Percentiles rank a stretch among this genome's conserved stretches.
These are phyloP conservation scores for Falco rusticolus DNA, from an alignment of 2,797 vertebrate genomes.

Conservation along the genomic window DNA sequence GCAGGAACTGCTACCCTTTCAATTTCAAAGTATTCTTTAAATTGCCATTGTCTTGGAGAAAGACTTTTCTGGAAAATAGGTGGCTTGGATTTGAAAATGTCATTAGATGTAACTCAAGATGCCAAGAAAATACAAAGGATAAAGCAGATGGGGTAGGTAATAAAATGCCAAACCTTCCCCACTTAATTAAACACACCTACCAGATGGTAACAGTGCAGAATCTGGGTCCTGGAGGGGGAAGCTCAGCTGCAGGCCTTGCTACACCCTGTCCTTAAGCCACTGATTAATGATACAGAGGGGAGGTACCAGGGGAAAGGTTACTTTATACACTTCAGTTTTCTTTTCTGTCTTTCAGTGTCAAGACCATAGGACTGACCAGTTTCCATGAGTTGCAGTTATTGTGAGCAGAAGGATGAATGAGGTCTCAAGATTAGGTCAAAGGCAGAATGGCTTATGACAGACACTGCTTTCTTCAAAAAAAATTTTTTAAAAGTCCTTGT, in stretches of 20 bases:
- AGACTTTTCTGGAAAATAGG: neutral
- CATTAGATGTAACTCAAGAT: neutral
- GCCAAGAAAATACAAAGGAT: constrained; percentile 32
- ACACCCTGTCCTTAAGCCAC: neutral
- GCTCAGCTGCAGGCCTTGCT: neutral
- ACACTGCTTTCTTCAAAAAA: neutral
- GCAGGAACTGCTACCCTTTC: neutral
- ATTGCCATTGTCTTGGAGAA: neutral
- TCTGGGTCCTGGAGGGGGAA: neutral
- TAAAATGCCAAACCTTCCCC: constrained; percentile 35
- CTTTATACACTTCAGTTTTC: neutral
- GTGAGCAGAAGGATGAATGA: neutral
- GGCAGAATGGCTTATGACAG: neutral
- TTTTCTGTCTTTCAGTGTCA: neutral
- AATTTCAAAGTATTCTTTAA: neutral
- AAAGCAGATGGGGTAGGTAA: constrained; percentile 30
- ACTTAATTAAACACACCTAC: constrained; percentile 28
- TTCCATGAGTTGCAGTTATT: neutral
- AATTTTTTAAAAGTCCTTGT: neutral
- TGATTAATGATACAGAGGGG: neutral
- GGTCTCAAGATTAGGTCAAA: neutral
- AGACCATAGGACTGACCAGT: neutral
- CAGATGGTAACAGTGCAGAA: constrained; percentile 20
- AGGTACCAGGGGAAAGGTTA: neutral
- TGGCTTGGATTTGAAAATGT: constrained; percentile 13